These are phyloP conservation scores for Sinocyclocheilus anshuiensis DNA, from an alignment of 2,113 vertebrate species.

Conservation along the genomic window DNA sequence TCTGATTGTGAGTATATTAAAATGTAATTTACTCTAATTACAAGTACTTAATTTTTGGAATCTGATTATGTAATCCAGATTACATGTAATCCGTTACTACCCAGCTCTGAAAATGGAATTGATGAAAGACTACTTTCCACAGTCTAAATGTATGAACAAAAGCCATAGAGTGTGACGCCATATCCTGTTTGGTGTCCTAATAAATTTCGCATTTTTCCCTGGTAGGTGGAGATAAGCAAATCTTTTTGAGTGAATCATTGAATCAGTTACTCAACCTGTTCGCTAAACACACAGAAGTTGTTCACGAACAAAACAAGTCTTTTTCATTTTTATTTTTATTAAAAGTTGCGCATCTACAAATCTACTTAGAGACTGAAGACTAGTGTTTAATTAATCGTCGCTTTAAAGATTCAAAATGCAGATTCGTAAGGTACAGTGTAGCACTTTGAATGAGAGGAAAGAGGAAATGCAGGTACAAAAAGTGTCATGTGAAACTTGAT, in stretches of 20 bases:
- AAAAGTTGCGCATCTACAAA: background rate
- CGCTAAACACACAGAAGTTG: background rate
- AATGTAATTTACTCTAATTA: too few species aligned
- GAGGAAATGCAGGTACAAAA: background rate
- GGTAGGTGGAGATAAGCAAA: background rate
- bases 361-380: background rate
- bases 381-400: background rate
- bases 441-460: background rate
- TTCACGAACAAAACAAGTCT: background rate
- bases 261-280: background rate
- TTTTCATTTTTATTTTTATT: background rate
- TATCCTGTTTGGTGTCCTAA: background rate
- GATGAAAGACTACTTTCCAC: background rate
- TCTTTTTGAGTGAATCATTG: background rate
- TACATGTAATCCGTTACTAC: too few species aligned
- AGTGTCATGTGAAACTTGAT: background rate
- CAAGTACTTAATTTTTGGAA: too few species aligned
- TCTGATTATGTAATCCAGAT: background rate
- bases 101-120: too few species aligned
- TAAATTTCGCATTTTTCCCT: too few species aligned
- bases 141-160: background rate
- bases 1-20: too few species aligned
- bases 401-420: background rate
- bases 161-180: background rate
- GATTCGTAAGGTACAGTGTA: background rate